phyloP scores from a whole-genome alignment of 2,113 vertebrate species.

The Platycercus adscitus region DNA sequence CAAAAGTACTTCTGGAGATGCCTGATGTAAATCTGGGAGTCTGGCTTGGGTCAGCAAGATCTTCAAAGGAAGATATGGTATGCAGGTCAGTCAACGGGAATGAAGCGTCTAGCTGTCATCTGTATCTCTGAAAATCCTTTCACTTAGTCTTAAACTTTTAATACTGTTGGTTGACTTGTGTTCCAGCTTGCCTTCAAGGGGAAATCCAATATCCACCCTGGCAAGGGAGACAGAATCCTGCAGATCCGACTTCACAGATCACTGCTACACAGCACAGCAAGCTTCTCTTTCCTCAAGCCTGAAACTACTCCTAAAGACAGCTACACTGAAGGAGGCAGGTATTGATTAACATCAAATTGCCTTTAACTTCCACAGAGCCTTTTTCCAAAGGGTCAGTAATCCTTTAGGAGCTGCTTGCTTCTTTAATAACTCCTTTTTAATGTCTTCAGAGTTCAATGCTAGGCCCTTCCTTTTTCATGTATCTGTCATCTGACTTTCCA shows the following conservation, averaged over 20 bases:
- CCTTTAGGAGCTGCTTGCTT: not conserved
- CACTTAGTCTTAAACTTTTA: conserved; percentile 14
- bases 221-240: conserved; percentile 3
- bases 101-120: not conserved
- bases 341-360: not conserved
- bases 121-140: not conserved
- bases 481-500: not conserved
- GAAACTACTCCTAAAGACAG: not conserved
- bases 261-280: not conserved
- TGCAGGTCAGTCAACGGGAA: not conserved
- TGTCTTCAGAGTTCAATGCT: not conserved
- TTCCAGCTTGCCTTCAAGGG: conserved; percentile 29
- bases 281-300: not conserved
- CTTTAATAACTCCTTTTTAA: not conserved
- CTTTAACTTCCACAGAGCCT: not conserved
- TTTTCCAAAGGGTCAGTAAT: not conserved
- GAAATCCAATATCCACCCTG: conserved; percentile 6
- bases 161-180: conserved; percentile 21
- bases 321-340: not conserved
- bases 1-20: not conserved
- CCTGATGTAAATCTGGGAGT: not conserved
- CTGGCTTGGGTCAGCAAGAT: not conserved
- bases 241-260: not conserved
- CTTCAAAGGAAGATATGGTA: not conserved
- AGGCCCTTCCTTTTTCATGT: not conserved